phyloP scores from a whole-genome alignment of 2,113 vertebrate species.

The Dipodomys merriami region DNA sequence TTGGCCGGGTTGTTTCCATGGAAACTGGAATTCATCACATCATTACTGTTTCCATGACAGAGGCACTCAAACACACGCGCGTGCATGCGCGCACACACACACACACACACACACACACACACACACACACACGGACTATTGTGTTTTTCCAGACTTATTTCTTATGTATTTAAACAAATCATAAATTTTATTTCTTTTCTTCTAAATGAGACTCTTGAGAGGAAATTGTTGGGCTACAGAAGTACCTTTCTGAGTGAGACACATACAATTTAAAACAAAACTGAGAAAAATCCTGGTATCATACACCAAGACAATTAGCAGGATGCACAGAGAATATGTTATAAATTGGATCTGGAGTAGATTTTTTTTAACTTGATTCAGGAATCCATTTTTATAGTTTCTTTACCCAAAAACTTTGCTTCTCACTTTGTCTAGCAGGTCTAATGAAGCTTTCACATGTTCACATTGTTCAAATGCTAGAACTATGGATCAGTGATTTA shows the following conservation, averaged over 20 bases:
- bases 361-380: not conserved
- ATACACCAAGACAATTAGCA: not conserved
- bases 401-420: not conserved
- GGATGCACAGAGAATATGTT: not conserved
- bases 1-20: slow-evolving; percentile 48
- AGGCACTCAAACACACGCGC: not conserved
- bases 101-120: not conserved
- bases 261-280: not conserved
- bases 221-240: not conserved
- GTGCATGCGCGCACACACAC: not conserved
- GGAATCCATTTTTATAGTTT: not conserved
- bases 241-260: slow-evolving; percentile 29
- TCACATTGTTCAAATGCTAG: not conserved
- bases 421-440: not conserved
- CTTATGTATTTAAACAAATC: not conserved
- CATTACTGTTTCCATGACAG: not conserved
- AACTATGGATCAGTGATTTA: not conserved
- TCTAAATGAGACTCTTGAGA: slow-evolving; percentile 23
- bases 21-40: slow-evolving; percentile 53
- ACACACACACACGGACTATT: too few species aligned
- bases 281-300: not conserved
- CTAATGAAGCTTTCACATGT: not conserved
- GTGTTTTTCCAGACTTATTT: not conserved
- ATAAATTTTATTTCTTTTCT: not conserved
- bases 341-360: not conserved